Conservation (phyloP, 2,113 vertebrate genomes). For the Lepisosteus oculatus region DNA sequence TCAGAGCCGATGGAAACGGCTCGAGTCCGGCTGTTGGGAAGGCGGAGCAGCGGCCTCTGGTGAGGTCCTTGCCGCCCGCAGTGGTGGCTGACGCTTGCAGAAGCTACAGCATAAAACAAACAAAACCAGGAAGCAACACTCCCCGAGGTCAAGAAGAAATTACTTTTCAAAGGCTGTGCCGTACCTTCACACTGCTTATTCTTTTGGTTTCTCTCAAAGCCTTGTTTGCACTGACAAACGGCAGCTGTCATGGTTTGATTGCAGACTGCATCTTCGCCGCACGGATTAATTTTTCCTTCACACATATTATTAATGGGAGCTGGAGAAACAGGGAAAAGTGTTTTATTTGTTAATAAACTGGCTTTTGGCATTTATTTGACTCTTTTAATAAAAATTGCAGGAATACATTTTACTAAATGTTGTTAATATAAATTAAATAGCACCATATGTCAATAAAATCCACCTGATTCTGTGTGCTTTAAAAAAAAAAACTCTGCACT, state of each 20-base stretch:
- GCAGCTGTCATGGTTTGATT: slow-evolving; percentile 84
- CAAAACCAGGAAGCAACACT: too few relatives aligned
- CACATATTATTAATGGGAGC: slow-evolving; percentile 79
- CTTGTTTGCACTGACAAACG: slow-evolving; percentile 87
- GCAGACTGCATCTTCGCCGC: slow-evolving; percentile 90
- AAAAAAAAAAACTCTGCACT: too few relatives aligned
- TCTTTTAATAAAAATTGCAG: background rate
- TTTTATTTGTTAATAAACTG: slow-evolving; percentile 1
- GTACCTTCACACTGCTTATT: slow-evolving; percentile 90
- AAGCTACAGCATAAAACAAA: too few relatives aligned
- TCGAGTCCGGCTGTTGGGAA: too few relatives aligned
- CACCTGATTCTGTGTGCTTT: too few relatives aligned
- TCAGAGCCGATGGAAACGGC: too few relatives aligned
- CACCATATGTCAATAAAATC: background rate
- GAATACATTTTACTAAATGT: too few relatives aligned
- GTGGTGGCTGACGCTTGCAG: too few relatives aligned
- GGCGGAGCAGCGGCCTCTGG: too few relatives aligned
- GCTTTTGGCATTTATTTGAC: background rate
- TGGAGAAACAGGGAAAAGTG: slow-evolving; percentile 49
- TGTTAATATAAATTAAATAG: background rate
- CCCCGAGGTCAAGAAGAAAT: too few relatives aligned
- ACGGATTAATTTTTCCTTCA: slow-evolving; percentile 83
- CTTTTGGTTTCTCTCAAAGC: slow-evolving; percentile 86
- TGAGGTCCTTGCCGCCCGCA: too few relatives aligned
- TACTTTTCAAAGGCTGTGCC: background rate